phyloP scores from a whole-genome alignment of 2,888 invertebrate genomes.

The Allophyes oxyacanthae region DNA sequence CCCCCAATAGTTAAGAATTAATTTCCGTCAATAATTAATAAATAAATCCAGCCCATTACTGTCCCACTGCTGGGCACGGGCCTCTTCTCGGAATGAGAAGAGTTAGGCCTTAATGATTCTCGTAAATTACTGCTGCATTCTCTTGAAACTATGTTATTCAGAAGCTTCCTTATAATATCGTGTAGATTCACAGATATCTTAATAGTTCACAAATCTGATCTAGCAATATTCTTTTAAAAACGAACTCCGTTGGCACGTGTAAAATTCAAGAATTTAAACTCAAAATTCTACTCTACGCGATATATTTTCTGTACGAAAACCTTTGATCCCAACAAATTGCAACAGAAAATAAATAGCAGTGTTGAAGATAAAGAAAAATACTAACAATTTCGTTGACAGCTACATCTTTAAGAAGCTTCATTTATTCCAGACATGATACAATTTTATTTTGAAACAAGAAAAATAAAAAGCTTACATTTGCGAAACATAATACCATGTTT shows the following conservation, averaged over 20 bases:
- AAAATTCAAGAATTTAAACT: slow-evolving; percentile 12
- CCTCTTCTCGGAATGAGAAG: too few species aligned
- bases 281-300: slow-evolving; percentile 18
- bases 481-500: slow-evolving; percentile 28
- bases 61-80: too few species aligned
- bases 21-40: too few species aligned
- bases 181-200: too few species aligned
- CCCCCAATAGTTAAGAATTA: too few species aligned
- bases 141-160: too few species aligned
- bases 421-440: slow-evolving; percentile 17
- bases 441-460: slow-evolving; percentile 12
- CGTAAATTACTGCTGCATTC: too few species aligned
- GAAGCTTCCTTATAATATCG: too few species aligned
- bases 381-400: slow-evolving; percentile 13
- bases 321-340: slow-evolving; percentile 35
- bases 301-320: slow-evolving; percentile 15
- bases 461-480: slow-evolving; percentile 21
- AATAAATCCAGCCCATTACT: too few species aligned
- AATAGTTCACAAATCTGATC: too few species aligned
- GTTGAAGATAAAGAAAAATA: slow-evolving; percentile 21
- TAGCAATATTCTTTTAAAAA: too few species aligned
- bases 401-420: slow-evolving; percentile 15
- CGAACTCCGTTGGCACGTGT: not conserved
- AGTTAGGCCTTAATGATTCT: too few species aligned
- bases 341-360: slow-evolving; percentile 32